Base-by-base conservation (phyloP, 2,888 invertebrate genomes). In the Acholoe squamosa region DNA sequence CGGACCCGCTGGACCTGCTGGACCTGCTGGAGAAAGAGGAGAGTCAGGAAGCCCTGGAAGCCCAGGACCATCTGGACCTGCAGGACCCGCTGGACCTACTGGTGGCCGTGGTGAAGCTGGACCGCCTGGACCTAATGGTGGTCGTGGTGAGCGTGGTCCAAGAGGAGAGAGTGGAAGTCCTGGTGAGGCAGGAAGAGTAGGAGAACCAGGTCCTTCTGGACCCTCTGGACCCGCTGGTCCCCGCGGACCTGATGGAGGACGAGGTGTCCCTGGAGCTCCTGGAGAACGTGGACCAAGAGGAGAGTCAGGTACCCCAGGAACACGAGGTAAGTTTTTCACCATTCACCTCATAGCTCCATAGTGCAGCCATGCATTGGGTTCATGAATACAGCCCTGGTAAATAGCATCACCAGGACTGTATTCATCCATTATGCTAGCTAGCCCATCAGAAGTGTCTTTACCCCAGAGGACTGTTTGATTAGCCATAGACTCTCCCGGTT, bases 1-100 rank as follows among this genome's bases (percentile, higher is more conserved):
- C n/a, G 93, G 93, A 31, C 54, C 80, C 19, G 89, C 88, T 43
- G 93, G 93, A 28, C 33, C 61, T 33, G 71, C 89, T n/a, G 93
- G 92, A 31, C 91, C 91, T 28, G 76, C 90, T 31, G 90, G 90
- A 67, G 67, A 54, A 19, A 33, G 19, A 25, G 91, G 91, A 54
- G 25, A 19, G 19, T n/a, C 56, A 19, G 90, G 90, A 43, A 14
- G n/a, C 0, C 86, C 76, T 34, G 90, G 92, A 22, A 52, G 31
- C 25, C 33, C 61, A 12, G 91, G 92, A 51, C 51, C 43, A 22
- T 12, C 28, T n/a, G 90, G 91, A 25, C 25, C 80, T 80, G 16
- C 89, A 28, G 91, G 91, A 25, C 34, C 28, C 19, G 25, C 90
- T 52, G 90, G 90, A 31, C 76, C 34, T 25, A 12, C 54, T 1